These are phyloP conservation scores for Rhodophaea formosa DNA, from an alignment of 2,888 invertebrate species.

Conservation along the genomic window DNA sequence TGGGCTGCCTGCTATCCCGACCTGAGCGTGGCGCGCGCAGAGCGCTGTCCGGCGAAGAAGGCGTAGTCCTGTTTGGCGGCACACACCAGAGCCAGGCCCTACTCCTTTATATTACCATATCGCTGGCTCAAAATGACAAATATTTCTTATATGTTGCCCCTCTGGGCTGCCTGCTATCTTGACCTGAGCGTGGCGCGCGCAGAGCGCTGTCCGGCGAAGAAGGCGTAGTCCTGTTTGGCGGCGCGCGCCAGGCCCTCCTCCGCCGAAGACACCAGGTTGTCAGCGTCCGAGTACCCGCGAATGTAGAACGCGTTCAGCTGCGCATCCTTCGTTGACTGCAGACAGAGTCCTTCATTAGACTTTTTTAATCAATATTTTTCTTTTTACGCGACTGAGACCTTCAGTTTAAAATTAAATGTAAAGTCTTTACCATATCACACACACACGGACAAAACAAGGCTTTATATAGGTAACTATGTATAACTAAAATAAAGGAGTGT, in stretches of 20 bases:
- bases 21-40: conserved; percentile 77
- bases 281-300: conserved; percentile 72
- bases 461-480: too few relatives aligned
- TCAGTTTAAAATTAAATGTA: too few relatives aligned
- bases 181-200: conserved; percentile 76
- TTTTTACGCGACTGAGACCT: too few relatives aligned
- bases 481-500: too few relatives aligned
- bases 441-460: too few relatives aligned
- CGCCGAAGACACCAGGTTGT: conserved; percentile 71
- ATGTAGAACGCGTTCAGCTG: conserved; percentile 79
- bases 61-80: conserved; percentile 81
- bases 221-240: conserved; percentile 80
- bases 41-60: conserved; percentile 83
- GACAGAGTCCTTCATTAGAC: conserved; percentile 21
- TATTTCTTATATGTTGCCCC: too few relatives aligned
- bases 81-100: conserved; percentile 78
- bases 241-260: conserved; percentile 80
- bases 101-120: conserved; percentile 43
- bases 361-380: too few relatives aligned
- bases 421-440: too few relatives aligned
- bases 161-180: too few relatives aligned
- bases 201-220: conserved; percentile 82
- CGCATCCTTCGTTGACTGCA: conserved; percentile 77
- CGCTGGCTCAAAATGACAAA: too few relatives aligned
- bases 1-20: conserved; percentile 19